Percentiles rank a stretch among this genome's conserved stretches.
Evolutionary conservation across 92 coral and sea anemone genomes (phyloP).

Genomic region (Scolanthus callimorphus): DNA sequence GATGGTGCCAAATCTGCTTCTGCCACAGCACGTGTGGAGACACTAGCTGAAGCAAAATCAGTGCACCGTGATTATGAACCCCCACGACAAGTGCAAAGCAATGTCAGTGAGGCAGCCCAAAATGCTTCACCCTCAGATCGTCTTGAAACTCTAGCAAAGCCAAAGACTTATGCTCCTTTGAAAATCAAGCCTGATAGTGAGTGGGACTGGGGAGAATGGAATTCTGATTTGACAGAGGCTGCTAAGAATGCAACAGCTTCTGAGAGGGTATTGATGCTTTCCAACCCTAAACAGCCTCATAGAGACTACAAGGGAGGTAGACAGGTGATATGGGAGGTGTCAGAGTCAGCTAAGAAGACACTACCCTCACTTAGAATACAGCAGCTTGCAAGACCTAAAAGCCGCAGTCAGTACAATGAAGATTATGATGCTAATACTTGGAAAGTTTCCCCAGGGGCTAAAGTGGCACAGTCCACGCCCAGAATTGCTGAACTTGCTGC

Average conservation of each 20-base stretch:
- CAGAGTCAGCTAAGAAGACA: conserved; percentile 76
- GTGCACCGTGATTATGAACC: conserved; percentile 84
- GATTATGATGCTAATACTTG: conserved; percentile 86
- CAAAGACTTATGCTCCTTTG: conserved; percentile 69
- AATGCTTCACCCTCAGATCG: conserved; percentile 63
- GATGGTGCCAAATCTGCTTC: conserved; percentile 71
- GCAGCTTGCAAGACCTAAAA: conserved; percentile 91
- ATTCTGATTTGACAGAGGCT: conserved; percentile 71
- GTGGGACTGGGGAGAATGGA: conserved; percentile 99
- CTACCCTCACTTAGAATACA: conserved; percentile 93
- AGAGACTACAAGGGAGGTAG: conserved; percentile 82
- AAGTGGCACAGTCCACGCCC: conserved; percentile 89
- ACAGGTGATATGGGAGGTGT: conserved; percentile 75
- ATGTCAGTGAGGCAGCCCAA: conserved; percentile 77
- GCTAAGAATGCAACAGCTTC: conserved; percentile 80
- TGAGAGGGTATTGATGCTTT: conserved; percentile 56
- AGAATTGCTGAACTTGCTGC: conserved; percentile 82
- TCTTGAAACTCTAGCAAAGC: conserved; percentile 62
- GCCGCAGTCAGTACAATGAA: conserved; percentile 84
- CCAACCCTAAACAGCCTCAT: conserved; percentile 76
- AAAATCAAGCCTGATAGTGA: conserved; percentile 77
- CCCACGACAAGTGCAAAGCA: conserved; percentile 71
- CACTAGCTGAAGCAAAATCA: conserved; percentile 78
- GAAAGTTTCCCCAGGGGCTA: conserved; percentile 92
- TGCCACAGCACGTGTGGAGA: conserved; percentile 65